These are phyloP conservation scores for Automeris io DNA, from an alignment of 2,888 invertebrate genomes.

Conservation along the genomic window DNA sequence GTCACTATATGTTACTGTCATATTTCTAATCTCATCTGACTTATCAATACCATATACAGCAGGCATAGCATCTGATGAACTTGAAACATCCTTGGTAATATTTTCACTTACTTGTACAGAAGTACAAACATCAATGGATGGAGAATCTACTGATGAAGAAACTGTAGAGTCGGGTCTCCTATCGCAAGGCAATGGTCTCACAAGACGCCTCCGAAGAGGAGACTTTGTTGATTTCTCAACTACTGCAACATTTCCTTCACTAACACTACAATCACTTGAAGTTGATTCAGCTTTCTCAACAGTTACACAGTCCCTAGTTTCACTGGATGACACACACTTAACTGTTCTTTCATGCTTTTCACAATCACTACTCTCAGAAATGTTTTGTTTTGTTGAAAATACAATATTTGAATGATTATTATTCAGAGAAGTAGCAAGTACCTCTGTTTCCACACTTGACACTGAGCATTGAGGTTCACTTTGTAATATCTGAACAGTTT, in stretches of 20 bases:
- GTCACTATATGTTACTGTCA: no score
- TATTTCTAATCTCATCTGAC: conserved; percentile 62
- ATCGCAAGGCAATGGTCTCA: conserved; percentile 56
- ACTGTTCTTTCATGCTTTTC: conserved; percentile 55
- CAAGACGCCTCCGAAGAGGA: conserved; percentile 54
- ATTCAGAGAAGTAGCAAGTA: conserved; percentile 14
- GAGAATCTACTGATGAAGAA: conserved; percentile 64
- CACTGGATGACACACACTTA: conserved; percentile 66
- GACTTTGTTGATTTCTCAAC: conserved; percentile 44
- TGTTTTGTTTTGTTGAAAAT: conserved; percentile 37
- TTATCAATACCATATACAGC: conserved; percentile 54
- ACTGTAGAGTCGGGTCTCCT: conserved; percentile 66
- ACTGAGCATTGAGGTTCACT: conserved; percentile 9
- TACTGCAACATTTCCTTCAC: conserved; percentile 40
- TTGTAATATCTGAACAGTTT: background rate
- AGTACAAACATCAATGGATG: conserved; percentile 35
- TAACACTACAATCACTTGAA: conserved; percentile 65
- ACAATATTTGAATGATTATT: conserved; percentile 16
- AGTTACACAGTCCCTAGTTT: conserved; percentile 57
- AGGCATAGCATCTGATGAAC: conserved; percentile 65
- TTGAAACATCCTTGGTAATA: conserved; percentile 64
- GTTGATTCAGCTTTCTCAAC: conserved; percentile 70
- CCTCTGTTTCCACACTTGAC: conserved; percentile 16
- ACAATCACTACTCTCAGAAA: conserved; percentile 43
- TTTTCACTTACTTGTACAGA: conserved; percentile 43